Percentiles rank a stretch among this genome's conserved stretches.
These are phyloP conservation scores for Muricea muricata DNA, from an alignment of 92 coral and sea anemone species.

Conservation along the genomic window DNA sequence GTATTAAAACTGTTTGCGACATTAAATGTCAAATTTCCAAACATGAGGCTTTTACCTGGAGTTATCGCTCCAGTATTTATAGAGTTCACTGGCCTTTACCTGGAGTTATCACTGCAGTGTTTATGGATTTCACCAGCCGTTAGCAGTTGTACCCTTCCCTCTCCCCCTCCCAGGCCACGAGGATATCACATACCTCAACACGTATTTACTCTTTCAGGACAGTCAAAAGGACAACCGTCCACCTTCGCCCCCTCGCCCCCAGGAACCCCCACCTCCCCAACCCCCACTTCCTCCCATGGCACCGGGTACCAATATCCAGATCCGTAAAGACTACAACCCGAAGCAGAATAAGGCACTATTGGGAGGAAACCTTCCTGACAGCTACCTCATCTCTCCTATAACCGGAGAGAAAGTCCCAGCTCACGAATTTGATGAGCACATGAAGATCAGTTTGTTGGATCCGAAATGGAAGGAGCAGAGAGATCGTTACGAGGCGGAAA, in stretches of 20 bases:
- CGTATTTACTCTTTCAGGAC: slow-evolving; percentile 43
- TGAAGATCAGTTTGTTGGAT: slow-evolving; percentile 96
- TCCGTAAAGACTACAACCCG: slow-evolving; percentile 94
- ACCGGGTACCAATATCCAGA: slow-evolving; percentile 85
- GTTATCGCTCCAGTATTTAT: too few species aligned
- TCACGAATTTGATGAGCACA: slow-evolving; percentile 92
- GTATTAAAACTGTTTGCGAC: too few species aligned
- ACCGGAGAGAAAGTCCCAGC: slow-evolving; percentile 99
- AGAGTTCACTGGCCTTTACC: too few species aligned
- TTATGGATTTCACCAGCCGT: too few species aligned
- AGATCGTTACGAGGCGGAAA: slow-evolving; percentile 85
- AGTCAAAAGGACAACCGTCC: slow-evolving; percentile 64
- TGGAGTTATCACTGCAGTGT: too few species aligned
- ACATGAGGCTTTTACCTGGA: too few species aligned
- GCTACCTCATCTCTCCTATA: slow-evolving; percentile 94
- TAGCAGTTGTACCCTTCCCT: too few species aligned
- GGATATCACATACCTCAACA: not conserved
- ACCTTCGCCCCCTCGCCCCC: slow-evolving; percentile 86
- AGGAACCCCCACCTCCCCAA: slow-evolving; percentile 84
- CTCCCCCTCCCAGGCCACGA: too few species aligned
- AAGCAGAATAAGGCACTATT: slow-evolving; percentile 80
- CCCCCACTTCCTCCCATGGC: slow-evolving; percentile 99
- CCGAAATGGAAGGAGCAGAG: slow-evolving; percentile 99
- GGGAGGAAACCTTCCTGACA: slow-evolving; percentile 71
- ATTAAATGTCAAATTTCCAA: too few species aligned